Base-by-base conservation (phyloP, 2,113 vertebrate genomes). In the Sprattus sprattus region DNA sequence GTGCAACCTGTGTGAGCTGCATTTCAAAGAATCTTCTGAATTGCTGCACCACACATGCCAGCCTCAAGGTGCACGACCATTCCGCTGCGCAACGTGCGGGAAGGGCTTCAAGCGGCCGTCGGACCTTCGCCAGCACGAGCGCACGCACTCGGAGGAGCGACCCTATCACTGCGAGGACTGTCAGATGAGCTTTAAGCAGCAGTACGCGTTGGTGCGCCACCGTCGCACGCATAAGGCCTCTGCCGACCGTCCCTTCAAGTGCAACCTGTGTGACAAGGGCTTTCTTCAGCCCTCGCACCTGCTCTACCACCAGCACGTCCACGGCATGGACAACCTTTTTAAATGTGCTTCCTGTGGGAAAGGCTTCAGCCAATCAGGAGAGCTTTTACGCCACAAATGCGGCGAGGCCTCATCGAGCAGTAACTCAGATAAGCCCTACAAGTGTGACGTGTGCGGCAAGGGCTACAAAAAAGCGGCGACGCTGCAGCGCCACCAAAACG, bases 131-230 rank as follows among this genome's bases (percentile, higher is more conserved):
- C 98, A 99, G 91, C 98, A 99, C 0, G 97, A 99, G 92, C 97
- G 97, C 87, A 97, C 98, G 0, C 98, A 99, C 94, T 99, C 97
- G 0, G 97, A 98, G n/a, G 98, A 99, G 95, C 96, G 98, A 22
- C 98, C 98, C 25, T 99, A 97, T 93, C 97, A 99, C 94, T 99
- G 98, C 3, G 98, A 99, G 50, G 97, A 99, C 88, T 99, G 98
- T 90, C 97, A 99, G 93, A 99, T 99, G 98, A 98, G 98, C 92
- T 99, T 99, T 94, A 99, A 97, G 93, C 98, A 99, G 93, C 98
- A 98, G 92, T 99, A 98, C 0, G 97, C 98, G 0, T 95, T 99
- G 1, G 96, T 98, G 92, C 96, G 98, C 39, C 98, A 99, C 85
- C 94, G 98, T 45, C 97, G 97, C 91, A 99, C 96, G 0, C 98